Evolutionary conservation across 2,888 invertebrate species (phyloP).

Genomic region (Holacanthella duospinosa): DNA sequence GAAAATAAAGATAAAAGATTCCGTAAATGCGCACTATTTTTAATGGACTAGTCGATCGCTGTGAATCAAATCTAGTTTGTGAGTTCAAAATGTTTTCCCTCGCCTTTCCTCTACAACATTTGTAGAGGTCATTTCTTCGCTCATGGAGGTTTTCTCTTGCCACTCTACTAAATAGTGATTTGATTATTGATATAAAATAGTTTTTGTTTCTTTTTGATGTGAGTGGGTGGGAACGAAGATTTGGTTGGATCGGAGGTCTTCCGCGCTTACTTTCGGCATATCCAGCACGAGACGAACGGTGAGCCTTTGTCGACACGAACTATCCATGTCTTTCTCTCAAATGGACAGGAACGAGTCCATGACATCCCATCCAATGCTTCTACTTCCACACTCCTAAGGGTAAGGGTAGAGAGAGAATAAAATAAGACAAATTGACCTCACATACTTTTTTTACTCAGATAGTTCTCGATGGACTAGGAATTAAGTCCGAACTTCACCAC

Average conservation of each 20-base stretch:
- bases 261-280: constrained; percentile 75
- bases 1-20: too few species aligned
- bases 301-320: constrained; percentile 48
- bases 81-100: too few species aligned
- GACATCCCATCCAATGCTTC: constrained; percentile 70
- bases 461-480: constrained; percentile 67
- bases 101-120: too few species aligned
- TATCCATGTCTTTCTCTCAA: constrained; percentile 73
- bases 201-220: background rate
- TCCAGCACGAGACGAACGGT: constrained; percentile 76
- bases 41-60: too few species aligned
- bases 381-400: constrained; percentile 66
- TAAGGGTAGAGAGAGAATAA: constrained; percentile 36
- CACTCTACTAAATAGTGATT: background rate
- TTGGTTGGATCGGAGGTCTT: constrained; percentile 69
- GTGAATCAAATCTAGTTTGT: too few species aligned
- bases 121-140: too few species aligned
- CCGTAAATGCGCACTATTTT: too few species aligned
- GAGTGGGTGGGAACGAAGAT: constrained; percentile 75
- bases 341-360: constrained; percentile 71
- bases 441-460: constrained; percentile 47
- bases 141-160: too few species aligned
- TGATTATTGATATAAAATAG: background rate
- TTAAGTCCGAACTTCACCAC: constrained; percentile 65
- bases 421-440: background rate